phyloP scores from a whole-genome alignment of 2,888 invertebrate genomes.

The Epirrhoe tristata region DNA sequence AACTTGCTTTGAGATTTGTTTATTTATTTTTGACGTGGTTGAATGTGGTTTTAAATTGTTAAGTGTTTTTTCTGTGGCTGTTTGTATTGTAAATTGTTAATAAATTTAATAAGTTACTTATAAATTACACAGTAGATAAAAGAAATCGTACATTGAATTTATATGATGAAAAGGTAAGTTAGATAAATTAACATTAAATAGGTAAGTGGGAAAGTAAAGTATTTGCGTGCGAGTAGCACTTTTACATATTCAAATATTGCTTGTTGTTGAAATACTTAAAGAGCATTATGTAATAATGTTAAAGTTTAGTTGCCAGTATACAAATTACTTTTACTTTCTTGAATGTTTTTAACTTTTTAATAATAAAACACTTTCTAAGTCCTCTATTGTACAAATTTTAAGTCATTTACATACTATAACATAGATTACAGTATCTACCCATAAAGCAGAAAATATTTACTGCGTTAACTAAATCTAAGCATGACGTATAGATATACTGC shows the following conservation, averaged over 20 bases:
- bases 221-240: conserved; percentile 69
- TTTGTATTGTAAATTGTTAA: conserved; percentile 28
- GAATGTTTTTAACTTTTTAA: background rate
- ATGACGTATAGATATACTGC: no score
- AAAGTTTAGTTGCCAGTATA: conserved; percentile 10
- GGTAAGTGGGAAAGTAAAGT: conserved; percentile 33
- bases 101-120: conserved; percentile 13
- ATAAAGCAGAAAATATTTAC: conserved; percentile 31
- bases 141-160: conserved; percentile 44
- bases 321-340: background rate
- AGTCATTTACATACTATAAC: conserved; percentile 12
- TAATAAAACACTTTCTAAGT: background rate
- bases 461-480: no score
- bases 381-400: conserved; percentile 6
- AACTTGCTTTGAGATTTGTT: background rate
- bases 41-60: conserved; percentile 11
- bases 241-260: conserved; percentile 34
- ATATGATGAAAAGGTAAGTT: conserved; percentile 35
- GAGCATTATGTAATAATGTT: conserved; percentile 30
- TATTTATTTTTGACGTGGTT: conserved; percentile 4
- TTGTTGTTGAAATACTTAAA: conserved; percentile 18
- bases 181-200: conserved; percentile 16
- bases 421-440: background rate
- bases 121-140: conserved; percentile 32
- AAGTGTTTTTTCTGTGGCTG: conserved; percentile 5